phyloP scores from a whole-genome alignment of 2,888 invertebrate genomes.

The Athripsodes cinereus region DNA sequence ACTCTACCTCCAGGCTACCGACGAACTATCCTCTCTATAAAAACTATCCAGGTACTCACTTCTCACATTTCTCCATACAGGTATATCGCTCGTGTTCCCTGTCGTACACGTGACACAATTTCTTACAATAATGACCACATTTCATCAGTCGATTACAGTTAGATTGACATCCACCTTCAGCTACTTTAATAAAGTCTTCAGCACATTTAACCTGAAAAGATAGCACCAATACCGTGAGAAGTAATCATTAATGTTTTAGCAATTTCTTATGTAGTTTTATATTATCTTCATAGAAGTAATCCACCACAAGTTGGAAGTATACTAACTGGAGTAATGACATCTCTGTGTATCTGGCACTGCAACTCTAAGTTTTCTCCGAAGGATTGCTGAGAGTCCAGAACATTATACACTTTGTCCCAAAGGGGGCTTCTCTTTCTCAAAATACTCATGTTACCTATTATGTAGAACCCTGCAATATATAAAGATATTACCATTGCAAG shows the following conservation, averaged over 20 bases:
- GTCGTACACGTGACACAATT: slow-evolving; percentile 56
- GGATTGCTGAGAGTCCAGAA: background rate
- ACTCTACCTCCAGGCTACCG: too few species aligned
- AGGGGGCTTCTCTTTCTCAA: slow-evolving; percentile 44
- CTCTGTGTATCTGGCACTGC: background rate
- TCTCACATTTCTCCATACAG: slow-evolving; percentile 47
- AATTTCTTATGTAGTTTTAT: too few species aligned
- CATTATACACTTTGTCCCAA: slow-evolving; percentile 36
- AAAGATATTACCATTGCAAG: background rate
- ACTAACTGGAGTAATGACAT: background rate
- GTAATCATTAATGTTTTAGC: too few species aligned
- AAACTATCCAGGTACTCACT: slow-evolving; percentile 33
- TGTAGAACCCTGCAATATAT: slow-evolving; percentile 49
- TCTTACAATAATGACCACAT: slow-evolving; percentile 60
- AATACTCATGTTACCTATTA: slow-evolving; percentile 60
- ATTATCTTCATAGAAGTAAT: too few species aligned
- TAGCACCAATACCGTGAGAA: background rate
- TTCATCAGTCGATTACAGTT: slow-evolving; percentile 45
- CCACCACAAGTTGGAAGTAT: too few species aligned
- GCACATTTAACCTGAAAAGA: slow-evolving; percentile 32
- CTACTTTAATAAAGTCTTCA: slow-evolving; percentile 44
- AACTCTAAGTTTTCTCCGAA: background rate
- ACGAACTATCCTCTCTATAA: background rate
- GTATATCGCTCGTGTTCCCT: slow-evolving; percentile 43
- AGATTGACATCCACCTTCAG: slow-evolving; percentile 56